Evolutionary conservation across 2,113 vertebrate species (phyloP).

Genomic region (Mohoua ochrocephala): DNA sequence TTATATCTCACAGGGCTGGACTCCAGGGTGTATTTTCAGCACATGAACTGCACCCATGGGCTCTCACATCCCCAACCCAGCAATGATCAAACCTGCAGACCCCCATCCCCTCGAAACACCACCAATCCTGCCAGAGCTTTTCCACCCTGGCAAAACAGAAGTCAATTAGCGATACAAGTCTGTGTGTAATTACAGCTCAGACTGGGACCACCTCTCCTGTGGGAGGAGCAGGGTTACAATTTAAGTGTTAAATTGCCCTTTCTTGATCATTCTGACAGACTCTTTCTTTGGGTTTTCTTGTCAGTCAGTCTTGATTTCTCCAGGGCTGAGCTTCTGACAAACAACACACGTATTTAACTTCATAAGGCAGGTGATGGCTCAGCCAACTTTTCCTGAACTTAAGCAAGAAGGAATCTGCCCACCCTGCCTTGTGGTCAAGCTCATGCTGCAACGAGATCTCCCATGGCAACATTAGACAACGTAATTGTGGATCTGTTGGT

Average conservation of each 20-base stretch:
- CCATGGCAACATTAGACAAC: neutral
- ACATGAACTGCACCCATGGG: neutral
- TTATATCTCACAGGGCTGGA: neutral
- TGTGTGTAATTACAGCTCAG: slow-evolving; percentile 8
- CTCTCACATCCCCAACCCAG: neutral
- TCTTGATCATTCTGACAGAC: neutral
- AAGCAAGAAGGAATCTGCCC: neutral
- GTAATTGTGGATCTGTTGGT: neutral
- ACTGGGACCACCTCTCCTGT: neutral
- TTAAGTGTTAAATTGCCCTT: neutral
- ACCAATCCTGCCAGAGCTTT: neutral
- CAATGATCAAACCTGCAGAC: neutral
- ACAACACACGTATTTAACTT: fast-evolving
- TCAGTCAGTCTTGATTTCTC: neutral
- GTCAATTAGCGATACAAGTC: neutral
- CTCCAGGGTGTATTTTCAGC: neutral
- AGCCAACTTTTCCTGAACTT: neutral
- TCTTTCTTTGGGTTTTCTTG: neutral
- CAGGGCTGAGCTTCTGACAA: neutral
- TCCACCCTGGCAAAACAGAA: neutral
- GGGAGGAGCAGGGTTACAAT: slow-evolving; percentile 14
- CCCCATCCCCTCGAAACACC: neutral
- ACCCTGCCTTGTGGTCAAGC: neutral
- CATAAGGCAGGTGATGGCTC: neutral
- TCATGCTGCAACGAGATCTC: fast-evolving